These are phyloP conservation scores for Channa striata DNA, from an alignment of 2,797 vertebrate genomes.

Conservation along the genomic window DNA sequence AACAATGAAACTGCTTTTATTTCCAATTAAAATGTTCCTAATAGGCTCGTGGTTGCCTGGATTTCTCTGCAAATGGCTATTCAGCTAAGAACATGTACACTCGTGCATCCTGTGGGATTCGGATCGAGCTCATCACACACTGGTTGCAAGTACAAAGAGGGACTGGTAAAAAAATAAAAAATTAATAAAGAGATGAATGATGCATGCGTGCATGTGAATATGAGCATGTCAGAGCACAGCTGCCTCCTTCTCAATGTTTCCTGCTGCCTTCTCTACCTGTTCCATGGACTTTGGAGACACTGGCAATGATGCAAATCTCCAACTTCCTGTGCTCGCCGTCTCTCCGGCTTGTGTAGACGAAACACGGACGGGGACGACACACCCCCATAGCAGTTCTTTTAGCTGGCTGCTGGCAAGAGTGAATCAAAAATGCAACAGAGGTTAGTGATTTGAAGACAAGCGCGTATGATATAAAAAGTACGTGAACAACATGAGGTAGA, in stretches of 20 bases:
- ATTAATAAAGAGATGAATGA: constrained; percentile 57
- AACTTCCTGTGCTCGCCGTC: not conserved
- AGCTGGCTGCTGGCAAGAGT: constrained; percentile 40
- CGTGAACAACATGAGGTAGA: no score
- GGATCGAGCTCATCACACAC: constrained; percentile 49
- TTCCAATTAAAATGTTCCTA: constrained; percentile 80
- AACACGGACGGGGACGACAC: not conserved
- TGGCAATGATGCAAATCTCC: constrained; percentile 30
- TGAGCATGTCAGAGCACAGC: constrained; percentile 24
- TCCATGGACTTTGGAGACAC: constrained; percentile 31
- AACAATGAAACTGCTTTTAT: constrained; percentile 77
- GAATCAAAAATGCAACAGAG: constrained; percentile 31
- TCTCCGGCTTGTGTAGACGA: constrained; percentile 1
- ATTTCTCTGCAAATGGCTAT: constrained; percentile 66
- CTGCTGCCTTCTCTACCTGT: constrained; percentile 5
- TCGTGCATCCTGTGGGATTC: constrained; percentile 47
- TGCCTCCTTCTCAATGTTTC: constrained; percentile 43
- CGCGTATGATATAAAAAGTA: not conserved
- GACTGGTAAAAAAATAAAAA: constrained; percentile 69
- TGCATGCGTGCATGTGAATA: constrained; percentile 33
- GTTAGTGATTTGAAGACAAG: constrained; percentile 45
- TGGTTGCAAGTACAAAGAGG: constrained; percentile 51
- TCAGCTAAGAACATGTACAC: constrained; percentile 52
- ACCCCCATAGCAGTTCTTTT: constrained; percentile 7
- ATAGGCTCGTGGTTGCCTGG: constrained; percentile 59